Conservation (phyloP, 2,888 invertebrate species). For the Leucoptera coffeella region DNA sequence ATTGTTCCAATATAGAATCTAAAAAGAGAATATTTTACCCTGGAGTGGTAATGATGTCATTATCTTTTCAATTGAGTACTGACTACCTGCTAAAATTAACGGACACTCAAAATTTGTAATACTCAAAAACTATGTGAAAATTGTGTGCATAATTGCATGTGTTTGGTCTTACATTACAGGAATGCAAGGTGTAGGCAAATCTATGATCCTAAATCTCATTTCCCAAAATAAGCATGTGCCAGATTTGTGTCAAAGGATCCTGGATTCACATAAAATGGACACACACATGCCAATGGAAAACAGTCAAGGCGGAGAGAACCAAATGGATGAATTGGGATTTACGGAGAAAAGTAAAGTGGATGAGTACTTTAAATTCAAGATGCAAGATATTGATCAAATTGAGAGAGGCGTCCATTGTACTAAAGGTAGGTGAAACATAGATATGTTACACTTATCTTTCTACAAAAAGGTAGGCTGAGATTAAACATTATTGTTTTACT, state of each 20-base stretch:
- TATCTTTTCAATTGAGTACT: too few species aligned
- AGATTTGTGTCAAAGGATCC: conserved; percentile 24
- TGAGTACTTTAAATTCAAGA: conserved; percentile 42
- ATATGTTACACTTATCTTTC: too few species aligned
- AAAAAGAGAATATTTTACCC: too few species aligned
- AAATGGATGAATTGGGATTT: conserved; percentile 22
- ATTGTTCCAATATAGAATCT: too few species aligned
- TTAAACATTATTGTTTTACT: too few species aligned
- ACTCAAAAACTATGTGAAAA: too few species aligned
- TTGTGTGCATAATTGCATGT: too few species aligned
- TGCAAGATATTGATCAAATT: conserved; percentile 50
- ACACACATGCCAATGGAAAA: conserved; percentile 13
- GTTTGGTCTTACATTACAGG: conserved; percentile 63
- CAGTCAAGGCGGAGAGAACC: conserved; percentile 16
- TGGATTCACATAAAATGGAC: conserved; percentile 23
- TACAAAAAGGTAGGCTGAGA: too few species aligned
- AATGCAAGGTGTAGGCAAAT: conserved; percentile 85
- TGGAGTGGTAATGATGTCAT: too few species aligned
- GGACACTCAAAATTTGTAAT: too few species aligned
- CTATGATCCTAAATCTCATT: conserved; percentile 79
- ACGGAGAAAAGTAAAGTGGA: conserved; percentile 11
- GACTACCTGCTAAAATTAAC: too few species aligned
- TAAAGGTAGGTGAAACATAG: too few species aligned
- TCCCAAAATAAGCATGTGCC: conserved; percentile 42
- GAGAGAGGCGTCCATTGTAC: conserved; percentile 72